Conservation (phyloP, 2,888 invertebrate genomes). For the Archaeoteleia sp. region DNA sequence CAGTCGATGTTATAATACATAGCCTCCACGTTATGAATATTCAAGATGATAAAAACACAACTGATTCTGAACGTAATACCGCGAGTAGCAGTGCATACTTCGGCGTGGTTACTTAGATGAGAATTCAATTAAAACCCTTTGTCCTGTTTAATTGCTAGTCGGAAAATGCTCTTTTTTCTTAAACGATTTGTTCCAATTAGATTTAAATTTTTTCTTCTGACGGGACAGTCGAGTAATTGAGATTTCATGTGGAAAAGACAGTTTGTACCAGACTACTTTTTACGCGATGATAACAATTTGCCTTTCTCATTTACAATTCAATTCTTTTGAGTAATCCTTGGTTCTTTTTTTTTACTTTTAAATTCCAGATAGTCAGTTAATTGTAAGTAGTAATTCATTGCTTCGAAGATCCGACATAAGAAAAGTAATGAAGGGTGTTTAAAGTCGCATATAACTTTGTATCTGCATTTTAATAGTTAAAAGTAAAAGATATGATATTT, state of each 20-base stretch:
- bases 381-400: too few species aligned
- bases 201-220: slow-evolving; percentile 14
- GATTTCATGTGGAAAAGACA: slow-evolving; percentile 23
- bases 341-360: too few species aligned
- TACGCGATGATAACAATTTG: slow-evolving; percentile 4
- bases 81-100: neutral
- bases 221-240: slow-evolving; percentile 10
- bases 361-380: too few species aligned
- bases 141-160: slow-evolving; percentile 4
- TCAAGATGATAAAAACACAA: slow-evolving; percentile 16
- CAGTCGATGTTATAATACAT: too few species aligned
- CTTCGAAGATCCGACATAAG: too few species aligned
- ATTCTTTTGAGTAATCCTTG: too few species aligned
- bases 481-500: too few species aligned
- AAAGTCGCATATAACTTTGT: too few species aligned
- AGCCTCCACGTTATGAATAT: slow-evolving; percentile 31
- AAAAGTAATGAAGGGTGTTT: too few species aligned
- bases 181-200: slow-evolving; percentile 30
- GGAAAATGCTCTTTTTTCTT: slow-evolving; percentile 13
- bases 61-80: neutral
- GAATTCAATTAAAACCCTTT: slow-evolving; percentile 32
- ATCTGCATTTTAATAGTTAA: too few species aligned
- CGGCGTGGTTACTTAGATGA: slow-evolving; percentile 13
- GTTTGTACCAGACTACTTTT: slow-evolving; percentile 11
- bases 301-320: slow-evolving; percentile 7